Percentiles rank a stretch among this genome's conserved stretches.
Evolutionary conservation across 2,888 invertebrate species (phyloP).

Genomic region (Caenorhabditis sp.): DNA sequence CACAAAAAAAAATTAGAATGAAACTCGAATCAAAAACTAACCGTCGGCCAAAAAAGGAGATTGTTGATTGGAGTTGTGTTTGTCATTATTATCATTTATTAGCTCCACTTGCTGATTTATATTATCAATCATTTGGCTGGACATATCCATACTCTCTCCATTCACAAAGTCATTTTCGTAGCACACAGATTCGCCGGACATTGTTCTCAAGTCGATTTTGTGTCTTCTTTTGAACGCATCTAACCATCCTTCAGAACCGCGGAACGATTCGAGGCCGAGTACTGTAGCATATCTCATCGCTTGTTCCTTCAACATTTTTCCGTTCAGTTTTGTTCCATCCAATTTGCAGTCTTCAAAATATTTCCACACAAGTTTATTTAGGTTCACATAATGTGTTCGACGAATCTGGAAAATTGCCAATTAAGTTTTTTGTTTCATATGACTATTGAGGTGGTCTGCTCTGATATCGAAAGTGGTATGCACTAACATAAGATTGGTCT

Average conservation of each 20-base stretch:
- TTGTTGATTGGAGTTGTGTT: too few relatives aligned
- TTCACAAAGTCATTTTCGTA: slow-evolving; percentile 43
- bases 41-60: background rate
- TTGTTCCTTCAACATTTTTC: slow-evolving; percentile 50
- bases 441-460: too few relatives aligned
- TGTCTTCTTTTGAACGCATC: slow-evolving; percentile 58
- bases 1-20: background rate
- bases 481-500: too few relatives aligned
- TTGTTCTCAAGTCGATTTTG: slow-evolving; percentile 49
- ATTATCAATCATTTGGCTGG: slow-evolving; percentile 11
- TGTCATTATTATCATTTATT: background rate
- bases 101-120: slow-evolving; percentile 1
- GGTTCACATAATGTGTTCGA: slow-evolving; percentile 45
- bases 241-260: slow-evolving; percentile 59
- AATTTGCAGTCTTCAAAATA: slow-evolving; percentile 50
- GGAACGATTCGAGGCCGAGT: slow-evolving; percentile 49
- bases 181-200: slow-evolving; percentile 51
- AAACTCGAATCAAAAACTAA: slow-evolving; percentile 10
- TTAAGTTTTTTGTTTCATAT: too few relatives aligned
- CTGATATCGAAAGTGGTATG: too few relatives aligned
- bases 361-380: slow-evolving; percentile 54
- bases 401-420: slow-evolving; percentile 14
- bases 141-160: slow-evolving; percentile 28
- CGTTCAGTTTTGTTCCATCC: slow-evolving; percentile 36
- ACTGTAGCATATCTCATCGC: slow-evolving; percentile 48